phyloP scores from a whole-genome alignment of 1,140 invertebrate genomes.

The Leucophenga varia region DNA sequence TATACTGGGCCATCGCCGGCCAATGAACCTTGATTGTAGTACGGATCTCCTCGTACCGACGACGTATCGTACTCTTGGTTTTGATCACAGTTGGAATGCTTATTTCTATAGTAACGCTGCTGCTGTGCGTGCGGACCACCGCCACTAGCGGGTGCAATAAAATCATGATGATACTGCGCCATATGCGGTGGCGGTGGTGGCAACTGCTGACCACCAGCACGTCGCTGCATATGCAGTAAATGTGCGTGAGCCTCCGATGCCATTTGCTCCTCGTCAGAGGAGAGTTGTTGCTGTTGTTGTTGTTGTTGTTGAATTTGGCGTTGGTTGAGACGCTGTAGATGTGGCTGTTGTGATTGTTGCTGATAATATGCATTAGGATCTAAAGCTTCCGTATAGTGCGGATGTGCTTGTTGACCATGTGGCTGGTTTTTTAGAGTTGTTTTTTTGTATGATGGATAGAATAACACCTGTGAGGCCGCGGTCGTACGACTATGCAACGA shows the following conservation, averaged over 20 bases:
- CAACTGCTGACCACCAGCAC: slow-evolving; percentile 30
- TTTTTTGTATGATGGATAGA: slow-evolving; percentile 58
- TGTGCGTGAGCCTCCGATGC: slow-evolving; percentile 36
- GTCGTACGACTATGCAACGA: slow-evolving; percentile 47
- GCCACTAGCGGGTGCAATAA: neutral
- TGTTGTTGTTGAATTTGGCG: slow-evolving; percentile 27
- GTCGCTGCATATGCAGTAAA: slow-evolving; percentile 39
- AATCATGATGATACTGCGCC: slow-evolving; percentile 47
- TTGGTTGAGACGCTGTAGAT: slow-evolving; percentile 31
- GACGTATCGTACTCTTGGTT: slow-evolving; percentile 37
- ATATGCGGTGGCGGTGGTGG: slow-evolving; percentile 44
- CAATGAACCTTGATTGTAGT: slow-evolving; percentile 66
- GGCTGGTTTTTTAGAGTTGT: slow-evolving; percentile 50
- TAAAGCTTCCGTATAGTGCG: slow-evolving; percentile 47
- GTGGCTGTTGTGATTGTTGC: slow-evolving; percentile 30
- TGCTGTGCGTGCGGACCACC: slow-evolving; percentile 22
- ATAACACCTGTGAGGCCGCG: slow-evolving; percentile 44
- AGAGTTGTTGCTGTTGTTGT: slow-evolving; percentile 39
- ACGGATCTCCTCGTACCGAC: slow-evolving; percentile 46
- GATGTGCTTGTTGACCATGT: slow-evolving; percentile 35
- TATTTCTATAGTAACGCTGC: slow-evolving; percentile 52
- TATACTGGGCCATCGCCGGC: slow-evolving; percentile 68
- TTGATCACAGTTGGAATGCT: slow-evolving; percentile 57
- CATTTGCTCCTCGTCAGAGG: slow-evolving; percentile 47
- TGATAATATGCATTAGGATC: slow-evolving; percentile 43